A percentile compares a stretch with the other conserved stretches of the same genome.
Evolutionary conservation across 92 coral and sea anemone genomes (phyloP).

Genomic region (Muricea muricata): DNA sequence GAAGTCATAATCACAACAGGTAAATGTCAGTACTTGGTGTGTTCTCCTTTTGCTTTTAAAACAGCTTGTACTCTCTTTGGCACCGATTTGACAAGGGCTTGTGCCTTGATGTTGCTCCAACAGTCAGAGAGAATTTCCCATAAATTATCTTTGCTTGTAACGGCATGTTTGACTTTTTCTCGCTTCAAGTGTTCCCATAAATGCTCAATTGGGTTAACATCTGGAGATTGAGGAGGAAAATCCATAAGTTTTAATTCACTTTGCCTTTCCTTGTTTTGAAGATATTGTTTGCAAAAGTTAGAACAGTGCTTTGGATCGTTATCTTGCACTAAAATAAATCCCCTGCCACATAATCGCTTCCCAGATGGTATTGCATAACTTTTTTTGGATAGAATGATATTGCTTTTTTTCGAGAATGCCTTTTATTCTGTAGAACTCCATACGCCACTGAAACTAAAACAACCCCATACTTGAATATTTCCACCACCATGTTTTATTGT

Average conservation of each 20-base stretch:
- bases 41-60: background rate
- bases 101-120: background rate
- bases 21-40: background rate
- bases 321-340: conserved; percentile 1
- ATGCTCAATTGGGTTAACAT: background rate
- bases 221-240: background rate
- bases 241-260: background rate
- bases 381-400: background rate
- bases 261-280: background rate
- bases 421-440: background rate
- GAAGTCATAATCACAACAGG: too few relatives aligned
- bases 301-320: conserved; percentile 17
- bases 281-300: background rate
- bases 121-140: background rate
- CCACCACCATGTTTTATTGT: conserved; percentile 26
- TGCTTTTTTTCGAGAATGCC: background rate
- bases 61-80: background rate
- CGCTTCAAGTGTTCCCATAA: background rate
- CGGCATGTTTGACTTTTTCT: background rate
- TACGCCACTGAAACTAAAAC: too few relatives aligned
- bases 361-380: conserved; percentile 35
- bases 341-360: background rate
- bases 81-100: background rate
- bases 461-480: conserved; percentile 28
- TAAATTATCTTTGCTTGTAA: background rate